These are phyloP conservation scores for Anoplius nigerrimus DNA, from an alignment of 2,888 invertebrate species.

Conservation along the genomic window DNA sequence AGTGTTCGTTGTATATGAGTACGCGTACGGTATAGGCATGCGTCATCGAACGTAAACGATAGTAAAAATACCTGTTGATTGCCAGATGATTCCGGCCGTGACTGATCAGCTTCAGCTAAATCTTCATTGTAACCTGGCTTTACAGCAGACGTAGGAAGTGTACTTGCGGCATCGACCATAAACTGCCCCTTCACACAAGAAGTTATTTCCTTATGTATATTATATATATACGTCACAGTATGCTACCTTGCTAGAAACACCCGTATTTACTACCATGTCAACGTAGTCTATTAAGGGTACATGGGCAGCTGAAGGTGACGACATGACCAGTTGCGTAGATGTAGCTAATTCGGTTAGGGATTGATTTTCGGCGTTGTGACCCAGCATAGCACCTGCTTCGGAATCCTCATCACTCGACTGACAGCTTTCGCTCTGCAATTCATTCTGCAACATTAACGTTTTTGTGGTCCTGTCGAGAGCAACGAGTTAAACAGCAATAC, in stretches of 20 bases:
- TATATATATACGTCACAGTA: neutral
- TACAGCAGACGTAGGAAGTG: constrained; percentile 43
- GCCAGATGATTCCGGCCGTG: constrained; percentile 75
- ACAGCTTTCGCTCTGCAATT: constrained; percentile 67
- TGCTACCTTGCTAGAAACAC: neutral
- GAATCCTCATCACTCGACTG: constrained; percentile 69
- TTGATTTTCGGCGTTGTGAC: constrained; percentile 54
- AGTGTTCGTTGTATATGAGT: no score
- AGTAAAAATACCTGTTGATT: constrained; percentile 60
- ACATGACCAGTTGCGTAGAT: constrained; percentile 34
- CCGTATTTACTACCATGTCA: constrained; percentile 42
- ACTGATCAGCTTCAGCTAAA: constrained; percentile 88
- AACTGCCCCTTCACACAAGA: constrained; percentile 44
- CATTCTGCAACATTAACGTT: constrained; percentile 52
- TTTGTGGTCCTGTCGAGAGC: no score
- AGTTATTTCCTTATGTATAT: neutral
- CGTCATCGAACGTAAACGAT: no score
- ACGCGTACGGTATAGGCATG: no score
- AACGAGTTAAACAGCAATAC: constrained; percentile 31
- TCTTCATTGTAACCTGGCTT: constrained; percentile 80
- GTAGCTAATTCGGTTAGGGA: constrained; percentile 35
- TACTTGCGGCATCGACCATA: constrained; percentile 42
- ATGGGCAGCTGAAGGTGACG: constrained; percentile 41
- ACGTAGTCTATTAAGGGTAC: constrained; percentile 44
- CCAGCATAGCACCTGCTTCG: constrained; percentile 57